A percentile compares a stretch with the other conserved stretches of the same genome.
phyloP scores from a whole-genome alignment of 2,113 vertebrate species.

The Hippocampus comes region DNA sequence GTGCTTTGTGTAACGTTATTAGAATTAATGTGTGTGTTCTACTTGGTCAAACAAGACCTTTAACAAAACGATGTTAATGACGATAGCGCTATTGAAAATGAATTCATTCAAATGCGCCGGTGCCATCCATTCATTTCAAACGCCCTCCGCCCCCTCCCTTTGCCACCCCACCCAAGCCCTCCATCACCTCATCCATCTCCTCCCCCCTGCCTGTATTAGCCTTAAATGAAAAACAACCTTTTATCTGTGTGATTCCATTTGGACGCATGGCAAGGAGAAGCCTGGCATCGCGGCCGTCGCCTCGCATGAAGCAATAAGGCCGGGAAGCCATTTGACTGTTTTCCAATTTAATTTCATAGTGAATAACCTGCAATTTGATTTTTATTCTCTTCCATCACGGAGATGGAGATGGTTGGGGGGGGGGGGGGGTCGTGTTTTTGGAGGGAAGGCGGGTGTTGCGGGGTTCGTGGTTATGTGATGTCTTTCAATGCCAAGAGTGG shows the following conservation, averaged over 20 bases:
- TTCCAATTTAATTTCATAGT: constrained; percentile 74
- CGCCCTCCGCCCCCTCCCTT: constrained; percentile 21
- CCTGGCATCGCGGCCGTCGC: constrained; percentile 61
- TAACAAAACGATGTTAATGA: constrained; percentile 42
- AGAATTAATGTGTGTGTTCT: constrained; percentile 7
- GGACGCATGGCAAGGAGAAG: constrained; percentile 55
- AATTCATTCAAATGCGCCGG: constrained; percentile 31
- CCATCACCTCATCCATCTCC: constrained; percentile 24
- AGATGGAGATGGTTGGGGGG: constrained; percentile 21
- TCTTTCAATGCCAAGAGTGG: constrained; percentile 55
- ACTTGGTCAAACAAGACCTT: constrained; percentile 35
- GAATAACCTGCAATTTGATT: constrained; percentile 74
- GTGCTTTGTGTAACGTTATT: not conserved
- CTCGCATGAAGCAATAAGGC: constrained; percentile 71
- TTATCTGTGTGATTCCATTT: constrained; percentile 72
- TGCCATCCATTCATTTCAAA: not conserved
- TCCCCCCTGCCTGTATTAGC: constrained; percentile 33
- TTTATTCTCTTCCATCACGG: constrained; percentile 41
- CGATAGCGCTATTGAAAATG: constrained; percentile 42
- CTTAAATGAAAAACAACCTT: constrained; percentile 62
- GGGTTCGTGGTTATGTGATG: not conserved
- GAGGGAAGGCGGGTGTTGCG: not conserved
- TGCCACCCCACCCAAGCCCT: constrained; percentile 10
- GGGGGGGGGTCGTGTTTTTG: not conserved
- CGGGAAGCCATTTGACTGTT: constrained; percentile 62